A percentile compares a stretch with the other conserved stretches of the same genome.
Conservation (phyloP, 2,797 vertebrate species). For the Manis pentadactyla region DNA sequence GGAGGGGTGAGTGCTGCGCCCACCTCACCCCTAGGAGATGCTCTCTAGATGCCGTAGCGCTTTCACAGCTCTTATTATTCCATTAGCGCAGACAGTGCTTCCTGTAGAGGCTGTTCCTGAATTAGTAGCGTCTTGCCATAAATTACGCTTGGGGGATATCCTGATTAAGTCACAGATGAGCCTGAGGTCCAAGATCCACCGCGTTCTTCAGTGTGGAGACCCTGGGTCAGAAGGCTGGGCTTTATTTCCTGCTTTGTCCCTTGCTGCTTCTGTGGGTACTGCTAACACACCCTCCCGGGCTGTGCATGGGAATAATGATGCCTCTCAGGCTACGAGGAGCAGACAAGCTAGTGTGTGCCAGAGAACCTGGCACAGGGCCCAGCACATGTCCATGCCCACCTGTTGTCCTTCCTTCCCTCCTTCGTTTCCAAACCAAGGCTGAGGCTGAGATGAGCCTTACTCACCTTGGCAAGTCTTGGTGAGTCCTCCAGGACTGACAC, state of each 20-base stretch:
- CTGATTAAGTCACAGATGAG: neutral
- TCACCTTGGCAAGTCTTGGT: neutral
- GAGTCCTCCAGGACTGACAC: neutral
- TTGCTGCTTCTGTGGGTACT: neutral
- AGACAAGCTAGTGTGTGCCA: neutral
- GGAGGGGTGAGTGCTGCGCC: accelerated
- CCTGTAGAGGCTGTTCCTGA: neutral
- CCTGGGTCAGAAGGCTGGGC: neutral
- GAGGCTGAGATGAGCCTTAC: neutral
- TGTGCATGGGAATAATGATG: neutral
- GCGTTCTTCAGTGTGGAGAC: neutral
- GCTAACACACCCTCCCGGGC: neutral
- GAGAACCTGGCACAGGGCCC: neutral
- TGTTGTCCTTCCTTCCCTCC: too few relatives aligned
- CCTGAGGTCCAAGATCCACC: neutral
- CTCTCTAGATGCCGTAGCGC: neutral
- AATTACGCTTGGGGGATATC: neutral
- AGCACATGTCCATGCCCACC: neutral
- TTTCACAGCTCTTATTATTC: neutral
- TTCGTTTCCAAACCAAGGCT: neutral
- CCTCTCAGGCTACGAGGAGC: neutral
- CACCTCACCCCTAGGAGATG: neutral
- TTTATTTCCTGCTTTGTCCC: neutral
- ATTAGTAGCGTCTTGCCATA: neutral
- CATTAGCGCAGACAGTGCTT: neutral